Base-by-base conservation (phyloP, 2,888 invertebrate species). In the Sphaerophoria taeniata region DNA sequence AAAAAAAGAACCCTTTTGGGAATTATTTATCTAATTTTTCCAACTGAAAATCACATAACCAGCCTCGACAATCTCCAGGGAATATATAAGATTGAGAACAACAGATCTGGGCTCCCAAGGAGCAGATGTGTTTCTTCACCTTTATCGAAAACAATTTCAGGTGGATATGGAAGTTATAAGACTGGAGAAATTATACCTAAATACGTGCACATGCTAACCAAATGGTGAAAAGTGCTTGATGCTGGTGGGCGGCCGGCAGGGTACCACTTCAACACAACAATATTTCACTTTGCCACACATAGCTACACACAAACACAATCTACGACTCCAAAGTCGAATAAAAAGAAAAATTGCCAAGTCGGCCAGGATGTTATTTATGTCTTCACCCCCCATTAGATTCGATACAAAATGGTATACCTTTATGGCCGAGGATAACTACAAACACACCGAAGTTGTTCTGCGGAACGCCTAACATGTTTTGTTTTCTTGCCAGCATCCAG, bases 91-190 rank as follows among this genome's bases (percentile, higher is more conserved):
- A 36, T 49, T 33, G 16, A 16, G 47, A 34, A 12, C 5, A 39
- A 7, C 12, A 24, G 24, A 53, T 73, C 49, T 14, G 24, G 9
- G 24, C 9, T 49, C n/a, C n/a, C 34, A 70, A 60, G 73, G 63
- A 81, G 69, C 85, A 85, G 85, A 76, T 85, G 85, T 76, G 63
- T 76, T 85, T 58, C 63, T 81, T 74, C 51, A 81, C 81, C 81
- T 81, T 81, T 81, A 85, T 85, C 81, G 85, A 85, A 85, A 85
- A 65, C 85, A 81, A 85, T 85, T 85, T 81, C 85, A 81, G 80
- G 81, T 73, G 81, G 73, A 58, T 24, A 43, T 73, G 67, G 36
- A 71, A 77, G 76, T 81, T 76, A 58, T 58, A 73, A 65, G 72
- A 65, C 73, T 63, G 34, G 60, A 63, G 77, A 81, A 85, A 81